Conservation (phyloP, 2,113 vertebrate genomes). For the Castor canadensis region DNA sequence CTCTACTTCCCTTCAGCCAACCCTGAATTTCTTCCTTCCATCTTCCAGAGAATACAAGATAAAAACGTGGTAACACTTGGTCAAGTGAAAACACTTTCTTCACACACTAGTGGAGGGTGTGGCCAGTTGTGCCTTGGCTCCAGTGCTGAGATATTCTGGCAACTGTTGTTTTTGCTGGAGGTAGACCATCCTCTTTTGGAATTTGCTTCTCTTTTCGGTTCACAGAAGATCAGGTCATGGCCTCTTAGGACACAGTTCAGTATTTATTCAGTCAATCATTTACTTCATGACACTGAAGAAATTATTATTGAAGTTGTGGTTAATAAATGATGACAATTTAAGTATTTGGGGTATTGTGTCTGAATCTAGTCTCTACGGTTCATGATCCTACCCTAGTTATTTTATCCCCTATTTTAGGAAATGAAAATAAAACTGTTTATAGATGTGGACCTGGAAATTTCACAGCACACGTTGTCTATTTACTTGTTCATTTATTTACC, state of each 20-base stretch:
- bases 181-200: background rate
- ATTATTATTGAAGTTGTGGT: conserved; percentile 65
- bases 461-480: background rate
- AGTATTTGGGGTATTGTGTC: background rate
- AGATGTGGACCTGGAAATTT: background rate
- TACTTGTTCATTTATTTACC: background rate
- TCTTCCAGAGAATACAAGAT: background rate
- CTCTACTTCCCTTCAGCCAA: background rate
- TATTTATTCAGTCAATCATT: conserved; percentile 60
- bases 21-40: background rate
- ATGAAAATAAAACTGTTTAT: conserved; percentile 17
- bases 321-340: conserved; percentile 64
- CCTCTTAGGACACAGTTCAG: conserved; percentile 63
- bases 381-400: background rate
- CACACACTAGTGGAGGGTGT: background rate
- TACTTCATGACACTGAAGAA: conserved; percentile 43
- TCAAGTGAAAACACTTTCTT: background rate
- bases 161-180: background rate
- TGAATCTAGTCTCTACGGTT: background rate
- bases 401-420: conserved; percentile 2
- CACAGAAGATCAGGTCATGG: background rate
- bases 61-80: background rate
- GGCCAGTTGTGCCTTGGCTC: background rate
- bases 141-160: background rate
- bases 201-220: conserved; percentile 58